Evolutionary conservation across 2,113 vertebrate genomes (phyloP).

Genomic region (Otolemur garnettii): DNA sequence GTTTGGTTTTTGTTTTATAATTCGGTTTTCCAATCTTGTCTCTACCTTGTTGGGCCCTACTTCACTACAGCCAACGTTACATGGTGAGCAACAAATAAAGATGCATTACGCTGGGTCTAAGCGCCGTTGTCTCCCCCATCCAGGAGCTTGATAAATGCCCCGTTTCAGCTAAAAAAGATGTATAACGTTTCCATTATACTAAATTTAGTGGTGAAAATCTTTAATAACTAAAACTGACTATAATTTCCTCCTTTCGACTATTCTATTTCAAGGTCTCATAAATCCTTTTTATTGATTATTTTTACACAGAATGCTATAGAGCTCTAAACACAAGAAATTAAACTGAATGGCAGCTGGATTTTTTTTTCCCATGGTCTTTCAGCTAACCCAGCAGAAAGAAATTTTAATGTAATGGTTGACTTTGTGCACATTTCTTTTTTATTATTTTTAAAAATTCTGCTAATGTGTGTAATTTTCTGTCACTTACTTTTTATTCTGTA

Average conservation of each 20-base stretch:
- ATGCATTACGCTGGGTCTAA: constrained; percentile 81
- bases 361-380: constrained; percentile 72
- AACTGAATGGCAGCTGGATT: constrained; percentile 85
- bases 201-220: constrained; percentile 88
- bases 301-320: constrained; percentile 83
- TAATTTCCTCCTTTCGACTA: constrained; percentile 87
- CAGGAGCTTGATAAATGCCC: constrained; percentile 84
- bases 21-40: constrained; percentile 60
- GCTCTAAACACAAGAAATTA: constrained; percentile 88
- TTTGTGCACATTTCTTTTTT: constrained; percentile 37
- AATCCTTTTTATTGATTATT: constrained; percentile 88
- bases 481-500: constrained; percentile 62
- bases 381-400: constrained; percentile 77
- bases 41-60: constrained; percentile 56
- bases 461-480: constrained; percentile 61
- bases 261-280: constrained; percentile 87
- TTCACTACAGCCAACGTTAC: constrained; percentile 80
- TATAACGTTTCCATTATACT: constrained; percentile 86
- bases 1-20: neutral
- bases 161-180: constrained; percentile 85
- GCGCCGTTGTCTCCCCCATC: constrained; percentile 83
- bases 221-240: constrained; percentile 88
- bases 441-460: constrained; percentile 44
- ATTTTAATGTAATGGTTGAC: constrained; percentile 67
- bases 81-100: constrained; percentile 86